These are phyloP conservation scores for Netelia melanura DNA, from an alignment of 2,888 invertebrate genomes.

Conservation along the genomic window DNA sequence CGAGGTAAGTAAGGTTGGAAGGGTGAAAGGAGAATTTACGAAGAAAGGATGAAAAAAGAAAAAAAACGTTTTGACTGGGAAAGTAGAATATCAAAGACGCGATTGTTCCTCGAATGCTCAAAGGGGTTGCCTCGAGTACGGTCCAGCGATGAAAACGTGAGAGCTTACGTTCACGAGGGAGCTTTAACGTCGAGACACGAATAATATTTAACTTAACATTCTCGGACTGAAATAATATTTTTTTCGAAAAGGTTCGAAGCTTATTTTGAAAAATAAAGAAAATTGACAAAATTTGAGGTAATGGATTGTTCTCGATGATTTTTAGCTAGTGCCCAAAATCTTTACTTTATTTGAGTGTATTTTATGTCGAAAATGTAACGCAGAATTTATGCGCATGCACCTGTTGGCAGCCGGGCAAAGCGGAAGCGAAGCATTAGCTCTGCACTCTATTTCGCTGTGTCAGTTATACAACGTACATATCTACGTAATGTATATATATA, in stretches of 20 bases:
- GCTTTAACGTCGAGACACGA: not conserved
- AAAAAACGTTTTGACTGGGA: conserved; percentile 29
- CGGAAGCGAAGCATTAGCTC: conserved; percentile 31
- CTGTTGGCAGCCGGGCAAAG: conserved; percentile 72
- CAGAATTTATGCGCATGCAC: conserved; percentile 75
- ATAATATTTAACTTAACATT: not conserved
- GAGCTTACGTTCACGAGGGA: conserved; percentile 23
- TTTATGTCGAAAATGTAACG: not conserved
- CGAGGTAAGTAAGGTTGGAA: not conserved
- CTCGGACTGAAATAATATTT: no score
- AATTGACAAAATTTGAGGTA: not conserved
- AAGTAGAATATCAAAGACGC: conserved; percentile 36
- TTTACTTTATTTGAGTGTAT: not conserved
- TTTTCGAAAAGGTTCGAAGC: no score
- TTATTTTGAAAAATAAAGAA: not conserved
- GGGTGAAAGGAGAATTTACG: not conserved
- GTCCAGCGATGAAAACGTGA: not conserved
- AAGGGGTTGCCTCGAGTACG: not conserved
- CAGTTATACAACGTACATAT: not conserved
- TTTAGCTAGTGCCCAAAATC: not conserved
- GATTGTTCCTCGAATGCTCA: conserved; percentile 46
- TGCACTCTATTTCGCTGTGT: not conserved
- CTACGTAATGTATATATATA: not conserved
- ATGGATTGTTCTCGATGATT: not conserved
- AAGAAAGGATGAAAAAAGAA: not conserved